A percentile compares a stretch with the other conserved stretches of the same genome.
Conservation (phyloP, 2,113 vertebrate genomes). For the Pseudorhombus dupliciocellatus region DNA sequence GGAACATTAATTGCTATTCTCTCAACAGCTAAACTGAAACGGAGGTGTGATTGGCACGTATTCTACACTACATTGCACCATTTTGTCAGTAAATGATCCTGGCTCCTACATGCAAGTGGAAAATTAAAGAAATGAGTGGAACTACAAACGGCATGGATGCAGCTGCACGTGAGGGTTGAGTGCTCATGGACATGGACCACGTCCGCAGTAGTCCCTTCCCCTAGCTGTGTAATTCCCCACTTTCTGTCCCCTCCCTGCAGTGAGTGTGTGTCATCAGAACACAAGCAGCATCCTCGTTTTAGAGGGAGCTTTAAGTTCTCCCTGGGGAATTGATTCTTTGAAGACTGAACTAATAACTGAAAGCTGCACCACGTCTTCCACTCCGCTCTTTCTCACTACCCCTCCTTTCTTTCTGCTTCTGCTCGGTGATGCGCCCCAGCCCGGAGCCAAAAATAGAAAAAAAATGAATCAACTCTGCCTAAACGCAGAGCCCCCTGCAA, state of each 20-base stretch:
- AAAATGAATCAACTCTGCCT: not conserved
- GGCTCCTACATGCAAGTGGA: not conserved
- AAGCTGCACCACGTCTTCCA: constrained; percentile 7
- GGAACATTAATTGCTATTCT: constrained; percentile 12
- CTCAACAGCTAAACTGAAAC: constrained; percentile 7
- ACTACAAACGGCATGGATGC: not conserved
- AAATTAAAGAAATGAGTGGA: not conserved
- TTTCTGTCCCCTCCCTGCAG: not conserved
- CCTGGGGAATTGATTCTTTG: constrained; percentile 46
- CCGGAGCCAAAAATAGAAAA: not conserved
- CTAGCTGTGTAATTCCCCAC: constrained; percentile 1
- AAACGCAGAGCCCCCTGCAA: not conserved
- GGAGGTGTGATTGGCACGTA: constrained; percentile 15
- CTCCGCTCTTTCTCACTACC: not conserved
- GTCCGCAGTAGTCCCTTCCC: not conserved
- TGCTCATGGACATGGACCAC: not conserved
- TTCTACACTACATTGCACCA: constrained; percentile 1
- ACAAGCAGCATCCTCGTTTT: constrained; percentile 27
- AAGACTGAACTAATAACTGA: constrained; percentile 50
- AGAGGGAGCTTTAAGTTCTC: constrained; percentile 19
- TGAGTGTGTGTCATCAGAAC: constrained; percentile 41
- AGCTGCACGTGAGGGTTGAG: not conserved
- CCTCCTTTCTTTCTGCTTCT: not conserved
- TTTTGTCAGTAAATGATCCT: constrained; percentile 2
- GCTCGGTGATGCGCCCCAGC: not conserved